phyloP scores from a whole-genome alignment of 2,113 vertebrate species.

The Corythaeola cristata region DNA sequence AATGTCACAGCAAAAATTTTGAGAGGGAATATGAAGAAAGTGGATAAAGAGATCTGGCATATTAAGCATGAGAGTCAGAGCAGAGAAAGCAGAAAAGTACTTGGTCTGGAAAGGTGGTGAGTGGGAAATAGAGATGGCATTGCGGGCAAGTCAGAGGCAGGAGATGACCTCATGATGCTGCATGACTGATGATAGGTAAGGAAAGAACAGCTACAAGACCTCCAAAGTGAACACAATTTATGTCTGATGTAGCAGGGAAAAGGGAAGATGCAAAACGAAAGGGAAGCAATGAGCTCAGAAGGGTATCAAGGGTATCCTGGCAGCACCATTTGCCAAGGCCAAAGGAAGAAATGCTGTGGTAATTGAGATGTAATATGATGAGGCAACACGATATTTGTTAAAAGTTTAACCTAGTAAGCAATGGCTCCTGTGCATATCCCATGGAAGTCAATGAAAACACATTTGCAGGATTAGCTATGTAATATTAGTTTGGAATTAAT shows the following conservation, averaged over 20 bases:
- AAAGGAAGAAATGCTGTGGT: not conserved
- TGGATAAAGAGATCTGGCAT: not conserved
- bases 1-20: not conserved
- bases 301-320: not conserved
- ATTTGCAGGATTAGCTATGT: not conserved
- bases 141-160: not conserved
- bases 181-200: not conserved
- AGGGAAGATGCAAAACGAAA: not conserved
- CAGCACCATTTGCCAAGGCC: not conserved
- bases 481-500: not conserved
- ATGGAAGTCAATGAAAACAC: not conserved
- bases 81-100: not conserved
- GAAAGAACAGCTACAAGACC: not conserved
- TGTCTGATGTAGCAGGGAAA: not conserved
- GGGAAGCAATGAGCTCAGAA: not conserved
- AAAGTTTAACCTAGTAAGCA: not conserved
- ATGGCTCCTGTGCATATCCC: not conserved
- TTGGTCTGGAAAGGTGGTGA: not conserved
- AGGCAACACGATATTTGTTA: not conserved
- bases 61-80: not conserved
- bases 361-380: not conserved
- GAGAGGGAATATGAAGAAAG: not conserved
- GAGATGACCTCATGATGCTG: not conserved
- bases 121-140: not conserved
- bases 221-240: not conserved